Base-by-base conservation (phyloP, 2,113 vertebrate species). In the Pseudonaja textilis region DNA sequence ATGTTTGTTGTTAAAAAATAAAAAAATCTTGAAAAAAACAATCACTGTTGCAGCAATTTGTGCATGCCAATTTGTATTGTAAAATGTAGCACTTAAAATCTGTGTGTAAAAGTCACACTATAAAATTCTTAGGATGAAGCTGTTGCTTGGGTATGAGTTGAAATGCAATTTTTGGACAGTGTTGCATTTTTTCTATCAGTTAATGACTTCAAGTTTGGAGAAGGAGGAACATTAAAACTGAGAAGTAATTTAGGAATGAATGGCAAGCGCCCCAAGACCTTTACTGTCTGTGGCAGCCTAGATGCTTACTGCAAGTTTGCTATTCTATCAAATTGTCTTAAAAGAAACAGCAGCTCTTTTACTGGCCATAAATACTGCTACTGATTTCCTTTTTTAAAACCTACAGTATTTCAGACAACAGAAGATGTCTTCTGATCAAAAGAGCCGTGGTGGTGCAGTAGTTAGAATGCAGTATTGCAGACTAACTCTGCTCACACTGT, bases 51-150 rank as follows among this genome's bases (percentile, higher is more conserved):
- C 64, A 69, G 64, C 29, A n/a, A 69, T 29, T n/a, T 69, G 64
- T 5, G 10, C 64, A 69, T n/a, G 64, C 64, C 64, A 69, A 16
- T 69, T 69, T n/a, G 64, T 69, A 69, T 5, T 69, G 64, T 69
- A 69, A n/a, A 69, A 69, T n/a, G 29, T 69, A 69, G 64, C 64
- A n/a, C 12, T 14, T 69, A 69, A n/a, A 64, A 69, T 69, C 64
- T 69, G 64, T 4, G 1, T 69, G 29, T 69, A n/a, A 69, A 69
- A 69, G 29, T 69, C 64, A 69, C 14, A n/a, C 3, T 64, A 29
- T 64, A 29, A 64, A 12, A 16, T 69, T n/a, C 29, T 69, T 69
- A n/a, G 64, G 29, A 61, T 93, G 89, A 85, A 94, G 89, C 92
- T 93, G 92, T 81, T 34, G 47, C 0, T 55, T 23, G 0, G n/a